Base-by-base conservation (phyloP, 2,888 invertebrate species). In the Polyploca ridens region DNA sequence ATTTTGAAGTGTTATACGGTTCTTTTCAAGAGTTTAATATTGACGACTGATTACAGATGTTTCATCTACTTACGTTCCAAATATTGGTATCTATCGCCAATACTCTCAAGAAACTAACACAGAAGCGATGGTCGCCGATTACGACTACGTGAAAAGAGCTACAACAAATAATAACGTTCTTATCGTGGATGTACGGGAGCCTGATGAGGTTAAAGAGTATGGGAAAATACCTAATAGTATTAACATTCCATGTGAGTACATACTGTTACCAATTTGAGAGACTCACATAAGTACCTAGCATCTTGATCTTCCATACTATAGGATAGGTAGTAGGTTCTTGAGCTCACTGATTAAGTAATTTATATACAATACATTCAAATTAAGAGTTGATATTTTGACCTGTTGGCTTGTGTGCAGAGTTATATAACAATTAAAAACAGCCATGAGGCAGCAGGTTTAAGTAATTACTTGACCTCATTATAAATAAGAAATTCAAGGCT, bases 141-240 rank as follows among this genome's bases (percentile, higher is more conserved):
- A 86, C 78, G 87, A 90, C 46, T 86, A 93, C 79, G 94, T 95
- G 54, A 85, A 94, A 80, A 85, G 82, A 69, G 90, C 89, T 41
- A 84, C 82, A 64, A 54, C 66, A 5, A 76, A 84, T 67, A 74
- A 71, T 19, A 79, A 84, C 66, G 77, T 87, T 65, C 78, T 96
- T 16, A 94, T 97, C 35, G 95, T 98, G 68, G 97, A 97, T 91
- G 97, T 97, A 0, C 95, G 97, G 71, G 97, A 97, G 81, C 96
- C 96, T 41, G 87, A 94, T 13, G 97, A 97, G 88, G 85, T 97
- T 11, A 86, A 94, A 69, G 96, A 96, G 81, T 95, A 95, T 73
- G 97, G 97, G 4, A 91, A 94, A 78, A 95, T 97, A 67, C 97
- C 97, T 49, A 95, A 95, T 64, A 96, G 96, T 79, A 94, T 97